Percentiles rank a stretch among this genome's conserved stretches.
phyloP scores from a whole-genome alignment of 2,113 vertebrate species.

The Nematolebias whitei region DNA sequence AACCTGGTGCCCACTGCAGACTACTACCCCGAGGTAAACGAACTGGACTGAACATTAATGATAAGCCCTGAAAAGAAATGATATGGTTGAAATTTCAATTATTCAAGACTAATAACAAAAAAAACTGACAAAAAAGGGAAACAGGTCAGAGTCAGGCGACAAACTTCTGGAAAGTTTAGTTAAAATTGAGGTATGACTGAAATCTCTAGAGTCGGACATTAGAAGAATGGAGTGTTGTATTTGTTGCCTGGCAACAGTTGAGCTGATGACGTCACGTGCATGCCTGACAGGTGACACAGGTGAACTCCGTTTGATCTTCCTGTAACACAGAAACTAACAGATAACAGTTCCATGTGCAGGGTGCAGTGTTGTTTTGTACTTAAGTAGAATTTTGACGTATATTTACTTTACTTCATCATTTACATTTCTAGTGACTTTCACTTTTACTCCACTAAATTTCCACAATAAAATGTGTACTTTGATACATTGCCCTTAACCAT shows the following conservation, averaged over 20 bases:
- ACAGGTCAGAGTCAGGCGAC: not conserved
- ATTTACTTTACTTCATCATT: too few species aligned
- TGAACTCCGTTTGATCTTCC: not conserved
- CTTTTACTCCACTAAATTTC: too few species aligned
- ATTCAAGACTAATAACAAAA: not conserved
- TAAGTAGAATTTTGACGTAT: too few species aligned
- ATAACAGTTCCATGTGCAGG: not conserved
- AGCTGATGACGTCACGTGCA: not conserved
- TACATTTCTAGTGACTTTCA: too few species aligned
- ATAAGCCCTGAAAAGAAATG: not conserved
- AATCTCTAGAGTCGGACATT: not conserved
- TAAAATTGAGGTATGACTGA: not conserved
- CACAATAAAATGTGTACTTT: too few species aligned
- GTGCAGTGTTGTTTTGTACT: too few species aligned
- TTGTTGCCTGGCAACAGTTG: conserved; percentile 1
- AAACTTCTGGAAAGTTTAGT: not conserved
- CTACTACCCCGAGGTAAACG: conserved; percentile 89
- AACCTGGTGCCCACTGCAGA: conserved; percentile 90
- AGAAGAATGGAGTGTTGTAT: not conserved
- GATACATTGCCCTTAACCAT: too few species aligned
- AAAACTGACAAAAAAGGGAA: not conserved
- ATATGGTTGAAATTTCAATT: not conserved
- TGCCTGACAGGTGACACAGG: not conserved
- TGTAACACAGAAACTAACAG: not conserved
- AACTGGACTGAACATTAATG: not conserved